Evolutionary conservation across 2,888 invertebrate species (phyloP).

Genomic region (Mechanitis messenoides): DNA sequence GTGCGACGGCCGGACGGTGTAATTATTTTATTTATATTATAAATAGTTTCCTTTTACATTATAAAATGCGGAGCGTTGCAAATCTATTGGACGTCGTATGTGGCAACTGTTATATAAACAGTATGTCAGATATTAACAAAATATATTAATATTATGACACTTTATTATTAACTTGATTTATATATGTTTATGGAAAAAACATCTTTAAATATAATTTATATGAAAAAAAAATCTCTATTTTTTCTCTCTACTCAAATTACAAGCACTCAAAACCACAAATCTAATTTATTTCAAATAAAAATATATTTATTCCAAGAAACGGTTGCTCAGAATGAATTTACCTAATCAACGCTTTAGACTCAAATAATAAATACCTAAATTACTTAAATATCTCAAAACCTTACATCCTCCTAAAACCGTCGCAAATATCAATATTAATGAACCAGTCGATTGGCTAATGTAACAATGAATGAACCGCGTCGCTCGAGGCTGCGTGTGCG

Average conservation of each 20-base stretch:
- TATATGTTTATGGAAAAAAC: too few species aligned
- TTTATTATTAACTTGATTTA: too few species aligned
- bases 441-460: slow-evolving; percentile 29
- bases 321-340: too few species aligned
- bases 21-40: slow-evolving; percentile 69
- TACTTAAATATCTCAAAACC: too few species aligned
- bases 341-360: neutral
- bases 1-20: slow-evolving; percentile 46
- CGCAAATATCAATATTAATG: slow-evolving; percentile 19
- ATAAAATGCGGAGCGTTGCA: slow-evolving; percentile 24
- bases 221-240: too few species aligned
- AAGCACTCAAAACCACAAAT: too few species aligned
- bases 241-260: too few species aligned
- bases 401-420: neutral
- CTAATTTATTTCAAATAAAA: too few species aligned
- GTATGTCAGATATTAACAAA: neutral
- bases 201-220: too few species aligned
- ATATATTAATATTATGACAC: neutral
- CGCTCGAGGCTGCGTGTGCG: slow-evolving; percentile 56
- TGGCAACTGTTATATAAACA: slow-evolving; percentile 8
- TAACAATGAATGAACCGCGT: slow-evolving; percentile 71
- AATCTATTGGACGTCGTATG: slow-evolving; percentile 14
- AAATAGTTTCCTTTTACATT: slow-evolving; percentile 52
- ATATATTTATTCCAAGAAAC: too few species aligned
- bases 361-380: neutral